Evolutionary conservation across 2,113 vertebrate species (phyloP).

Genomic region (Glareola pratincola): DNA sequence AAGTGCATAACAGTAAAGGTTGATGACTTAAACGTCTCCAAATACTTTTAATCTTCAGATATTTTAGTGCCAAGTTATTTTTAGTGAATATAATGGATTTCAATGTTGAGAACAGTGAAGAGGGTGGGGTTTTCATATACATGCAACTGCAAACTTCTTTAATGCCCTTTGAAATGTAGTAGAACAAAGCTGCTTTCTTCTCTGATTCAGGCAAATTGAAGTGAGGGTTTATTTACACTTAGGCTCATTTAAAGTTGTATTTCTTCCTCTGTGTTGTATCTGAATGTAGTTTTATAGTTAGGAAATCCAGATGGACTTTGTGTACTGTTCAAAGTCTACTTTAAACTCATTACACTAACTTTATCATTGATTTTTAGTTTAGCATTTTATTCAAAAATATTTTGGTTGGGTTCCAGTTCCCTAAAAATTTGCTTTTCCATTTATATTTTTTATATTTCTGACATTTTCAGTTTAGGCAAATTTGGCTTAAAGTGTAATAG

Average conservation of each 20-base stretch:
- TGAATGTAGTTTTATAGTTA: background rate
- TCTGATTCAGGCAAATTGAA: background rate
- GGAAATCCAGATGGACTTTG: background rate
- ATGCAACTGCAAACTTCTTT: background rate
- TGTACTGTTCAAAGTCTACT: background rate
- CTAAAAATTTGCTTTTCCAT: background rate
- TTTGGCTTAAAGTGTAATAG: background rate
- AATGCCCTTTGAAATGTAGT: conserved; percentile 15
- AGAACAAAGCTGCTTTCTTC: conserved; percentile 38
- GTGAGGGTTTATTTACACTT: background rate
- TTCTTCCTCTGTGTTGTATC: background rate
- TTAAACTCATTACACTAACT: background rate
- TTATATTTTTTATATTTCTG: background rate
- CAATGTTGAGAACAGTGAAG: background rate
- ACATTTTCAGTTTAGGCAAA: background rate
- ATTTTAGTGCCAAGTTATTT: conserved; percentile 5
- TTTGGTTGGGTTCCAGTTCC: background rate
- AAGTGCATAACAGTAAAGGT: conserved; percentile 11
- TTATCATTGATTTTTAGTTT: background rate
- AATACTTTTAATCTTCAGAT: conserved; percentile 44
- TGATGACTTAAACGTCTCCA: conserved; percentile 54
- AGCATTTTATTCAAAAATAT: background rate
- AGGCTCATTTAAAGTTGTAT: background rate
- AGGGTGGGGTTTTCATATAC: background rate
- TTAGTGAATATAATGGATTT: conserved; percentile 27